These are phyloP conservation scores for Cairina moschata DNA, from an alignment of 2,113 vertebrate species.

Conservation along the genomic window DNA sequence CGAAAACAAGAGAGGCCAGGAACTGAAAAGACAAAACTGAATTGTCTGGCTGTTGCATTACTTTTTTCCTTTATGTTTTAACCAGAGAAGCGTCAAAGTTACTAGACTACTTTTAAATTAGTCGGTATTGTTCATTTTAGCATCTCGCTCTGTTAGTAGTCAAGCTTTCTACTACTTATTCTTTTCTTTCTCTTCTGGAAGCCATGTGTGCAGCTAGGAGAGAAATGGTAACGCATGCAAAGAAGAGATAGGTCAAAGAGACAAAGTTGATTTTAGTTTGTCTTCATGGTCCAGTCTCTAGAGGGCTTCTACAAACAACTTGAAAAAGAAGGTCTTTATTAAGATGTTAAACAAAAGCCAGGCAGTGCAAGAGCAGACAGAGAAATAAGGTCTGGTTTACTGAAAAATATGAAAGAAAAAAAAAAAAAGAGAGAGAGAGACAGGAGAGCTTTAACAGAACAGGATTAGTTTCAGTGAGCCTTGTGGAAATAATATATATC, in stretches of 20 bases:
- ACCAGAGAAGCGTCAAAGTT: slow-evolving; percentile 9
- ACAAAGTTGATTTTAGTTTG: slow-evolving; percentile 21
- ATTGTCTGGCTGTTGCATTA: background rate
- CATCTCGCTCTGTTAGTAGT: slow-evolving; percentile 2
- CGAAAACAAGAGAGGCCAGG: slow-evolving; percentile 21
- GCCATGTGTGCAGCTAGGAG: background rate
- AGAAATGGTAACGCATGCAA: background rate
- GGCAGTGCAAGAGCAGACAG: slow-evolving; percentile 15
- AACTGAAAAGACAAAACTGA: background rate
- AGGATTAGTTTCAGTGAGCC: background rate
- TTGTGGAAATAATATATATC: background rate
- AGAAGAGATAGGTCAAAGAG: background rate
- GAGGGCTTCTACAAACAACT: slow-evolving; percentile 54
- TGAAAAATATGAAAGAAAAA: background rate
- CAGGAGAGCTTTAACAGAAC: background rate
- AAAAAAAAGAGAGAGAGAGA: background rate
- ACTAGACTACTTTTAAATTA: slow-evolving; percentile 9
- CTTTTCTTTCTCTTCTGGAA: slow-evolving; percentile 28
- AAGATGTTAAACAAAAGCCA: slow-evolving; percentile 42
- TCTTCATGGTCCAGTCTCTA: background rate
- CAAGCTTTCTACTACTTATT: background rate
- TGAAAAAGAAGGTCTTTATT: slow-evolving; percentile 29
- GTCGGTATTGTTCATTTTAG: slow-evolving; percentile 16
- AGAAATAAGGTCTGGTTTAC: slow-evolving; percentile 4
- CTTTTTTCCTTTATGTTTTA: slow-evolving; percentile 44